A percentile compares a stretch with the other conserved stretches of the same genome.
phyloP scores from a whole-genome alignment of 2,888 invertebrate species.

The Drosophila mulleri region DNA sequence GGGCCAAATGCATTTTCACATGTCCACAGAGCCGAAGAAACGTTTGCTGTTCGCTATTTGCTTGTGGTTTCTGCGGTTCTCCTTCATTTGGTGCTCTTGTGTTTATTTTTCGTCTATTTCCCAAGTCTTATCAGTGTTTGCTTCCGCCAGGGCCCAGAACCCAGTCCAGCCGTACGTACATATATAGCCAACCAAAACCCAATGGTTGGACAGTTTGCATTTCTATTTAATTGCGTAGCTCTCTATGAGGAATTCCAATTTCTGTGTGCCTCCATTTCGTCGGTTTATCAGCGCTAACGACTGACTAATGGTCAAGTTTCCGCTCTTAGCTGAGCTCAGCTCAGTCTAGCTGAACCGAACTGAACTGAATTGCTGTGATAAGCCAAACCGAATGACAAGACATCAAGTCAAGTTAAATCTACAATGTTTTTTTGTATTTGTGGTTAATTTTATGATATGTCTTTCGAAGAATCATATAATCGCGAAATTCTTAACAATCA shows the following conservation, averaged over 20 bases:
- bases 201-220: slow-evolving; percentile 56
- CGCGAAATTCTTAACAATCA: too few species aligned
- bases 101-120: slow-evolving; percentile 23
- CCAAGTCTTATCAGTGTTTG: slow-evolving; percentile 70
- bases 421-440: background rate
- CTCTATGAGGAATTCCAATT: slow-evolving; percentile 27
- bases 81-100: slow-evolving; percentile 15
- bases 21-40: slow-evolving; percentile 42
- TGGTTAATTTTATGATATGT: slow-evolving; percentile 2
- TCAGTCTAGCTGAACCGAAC: slow-evolving; percentile 6
- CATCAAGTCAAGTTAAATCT: slow-evolving; percentile 13
- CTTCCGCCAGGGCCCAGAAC: slow-evolving; percentile 52
- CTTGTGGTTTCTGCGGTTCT: slow-evolving; percentile 51
- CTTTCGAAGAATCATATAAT: too few species aligned
- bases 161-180: background rate
- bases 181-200: slow-evolving; percentile 8
- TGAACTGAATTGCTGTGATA: slow-evolving; percentile 29
- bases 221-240: slow-evolving; percentile 45
- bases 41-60: slow-evolving; percentile 64
- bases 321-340: slow-evolving; percentile 31
- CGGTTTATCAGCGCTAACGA: slow-evolving; percentile 41
- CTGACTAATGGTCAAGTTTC: slow-evolving; percentile 40
- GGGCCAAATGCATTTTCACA: slow-evolving; percentile 44
- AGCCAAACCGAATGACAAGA: slow-evolving; percentile 24
- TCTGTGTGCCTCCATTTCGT: slow-evolving; percentile 3